Conservation (phyloP, 2,888 invertebrate species). For the Crematogaster levior region DNA sequence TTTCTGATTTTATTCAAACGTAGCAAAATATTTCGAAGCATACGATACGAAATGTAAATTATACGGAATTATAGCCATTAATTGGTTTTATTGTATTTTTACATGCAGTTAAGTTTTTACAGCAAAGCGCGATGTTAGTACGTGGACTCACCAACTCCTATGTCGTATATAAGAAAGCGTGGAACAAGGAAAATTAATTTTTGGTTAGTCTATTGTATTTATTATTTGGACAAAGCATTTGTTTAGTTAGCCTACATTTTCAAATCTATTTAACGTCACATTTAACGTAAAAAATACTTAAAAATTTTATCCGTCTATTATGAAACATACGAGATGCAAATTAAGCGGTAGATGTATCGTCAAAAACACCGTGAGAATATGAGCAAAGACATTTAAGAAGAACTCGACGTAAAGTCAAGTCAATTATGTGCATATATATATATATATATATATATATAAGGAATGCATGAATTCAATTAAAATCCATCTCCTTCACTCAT, state of each 20-base stretch:
- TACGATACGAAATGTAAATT: not conserved
- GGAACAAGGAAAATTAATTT: constrained; percentile 78
- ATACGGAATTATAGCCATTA: not conserved
- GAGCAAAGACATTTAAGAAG: not conserved
- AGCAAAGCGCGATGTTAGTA: constrained; percentile 68
- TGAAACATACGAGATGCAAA: not conserved
- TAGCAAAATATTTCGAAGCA: not conserved
- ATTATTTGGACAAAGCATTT: constrained; percentile 23
- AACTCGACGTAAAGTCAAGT: not conserved
- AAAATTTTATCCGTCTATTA: not conserved
- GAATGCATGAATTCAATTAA: constrained; percentile 23
- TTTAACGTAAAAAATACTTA: not conserved
- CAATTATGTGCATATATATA: not conserved
- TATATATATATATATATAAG: too few species aligned
- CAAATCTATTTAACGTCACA: not conserved
- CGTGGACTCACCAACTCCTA: constrained; percentile 82
- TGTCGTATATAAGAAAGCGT: constrained; percentile 76
- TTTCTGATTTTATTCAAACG: not conserved
- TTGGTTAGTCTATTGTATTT: constrained; percentile 72
- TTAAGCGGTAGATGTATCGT: not conserved
- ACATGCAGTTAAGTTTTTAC: constrained; percentile 13
- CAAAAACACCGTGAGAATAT: constrained; percentile 3
- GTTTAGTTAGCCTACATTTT: not conserved
- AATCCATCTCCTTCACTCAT: not conserved
- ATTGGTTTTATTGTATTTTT: constrained; percentile 13